Evolutionary conservation across 2,888 invertebrate species (phyloP).

Genomic region (Aphelenchoides bicaudatus): DNA sequence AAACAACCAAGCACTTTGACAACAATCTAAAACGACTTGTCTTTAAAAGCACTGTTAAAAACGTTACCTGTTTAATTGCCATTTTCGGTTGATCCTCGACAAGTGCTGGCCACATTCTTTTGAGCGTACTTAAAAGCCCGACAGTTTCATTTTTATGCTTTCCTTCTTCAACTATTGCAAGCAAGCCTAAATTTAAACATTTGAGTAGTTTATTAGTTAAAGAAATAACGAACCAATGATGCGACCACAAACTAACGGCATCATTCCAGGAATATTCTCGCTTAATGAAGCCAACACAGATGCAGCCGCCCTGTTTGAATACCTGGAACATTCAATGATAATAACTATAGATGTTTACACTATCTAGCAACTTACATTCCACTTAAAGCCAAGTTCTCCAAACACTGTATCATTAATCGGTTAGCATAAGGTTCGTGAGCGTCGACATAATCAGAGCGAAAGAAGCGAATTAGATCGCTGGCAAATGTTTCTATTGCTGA

Average conservation of each 20-base stretch:
- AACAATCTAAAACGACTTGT: constrained; percentile 21
- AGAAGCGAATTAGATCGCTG: background rate
- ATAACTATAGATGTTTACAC: too few relatives aligned
- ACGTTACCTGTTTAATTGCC: background rate
- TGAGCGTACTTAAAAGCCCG: constrained; percentile 28
- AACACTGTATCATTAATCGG: background rate
- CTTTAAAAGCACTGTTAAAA: background rate
- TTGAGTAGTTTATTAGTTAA: background rate
- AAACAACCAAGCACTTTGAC: constrained; percentile 27
- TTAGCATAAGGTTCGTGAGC: constrained; percentile 4
- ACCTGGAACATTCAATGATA: too few relatives aligned
- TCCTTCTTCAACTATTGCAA: constrained; percentile 20
- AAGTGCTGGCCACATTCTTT: constrained; percentile 21
- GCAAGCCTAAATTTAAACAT: constrained; percentile 11
- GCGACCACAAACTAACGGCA: constrained; percentile 7
- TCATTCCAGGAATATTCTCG: constrained; percentile 26
- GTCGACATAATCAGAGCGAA: constrained; percentile 6
- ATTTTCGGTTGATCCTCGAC: constrained; percentile 13
- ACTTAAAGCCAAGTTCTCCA: constrained; percentile 23
- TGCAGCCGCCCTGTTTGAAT: constrained; percentile 28
- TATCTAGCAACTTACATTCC: too few relatives aligned
- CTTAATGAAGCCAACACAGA: constrained; percentile 25
- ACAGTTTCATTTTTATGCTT: constrained; percentile 25
- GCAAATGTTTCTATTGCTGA: constrained; percentile 23
- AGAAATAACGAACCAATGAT: constrained; percentile 9